Evolutionary conservation across 2,797 vertebrate genomes (phyloP).

Genomic region (Cyprinodon diabolis): DNA sequence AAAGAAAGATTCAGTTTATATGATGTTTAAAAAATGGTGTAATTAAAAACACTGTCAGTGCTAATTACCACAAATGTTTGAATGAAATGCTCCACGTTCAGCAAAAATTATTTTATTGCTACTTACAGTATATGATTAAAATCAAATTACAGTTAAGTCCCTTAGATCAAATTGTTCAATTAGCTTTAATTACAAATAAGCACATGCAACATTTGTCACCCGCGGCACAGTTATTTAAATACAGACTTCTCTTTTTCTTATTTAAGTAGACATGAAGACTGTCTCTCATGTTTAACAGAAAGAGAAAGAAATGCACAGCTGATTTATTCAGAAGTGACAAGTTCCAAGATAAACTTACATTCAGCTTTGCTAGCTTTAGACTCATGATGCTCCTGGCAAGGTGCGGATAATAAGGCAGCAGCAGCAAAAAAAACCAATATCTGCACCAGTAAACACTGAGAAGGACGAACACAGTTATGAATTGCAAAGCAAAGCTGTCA

Average conservation of each 20-base stretch:
- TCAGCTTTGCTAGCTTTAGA: slow-evolving; percentile 59
- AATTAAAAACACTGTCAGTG: slow-evolving; percentile 2
- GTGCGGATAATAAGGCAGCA: slow-evolving; percentile 43
- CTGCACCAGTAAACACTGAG: slow-evolving; percentile 58
- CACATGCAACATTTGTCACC: slow-evolving; percentile 53
- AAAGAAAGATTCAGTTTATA: background rate
- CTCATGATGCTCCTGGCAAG: slow-evolving; percentile 35
- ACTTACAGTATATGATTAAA: slow-evolving; percentile 35
- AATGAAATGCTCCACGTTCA: slow-evolving; percentile 26
- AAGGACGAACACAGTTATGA: slow-evolving; percentile 49
- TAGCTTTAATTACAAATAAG: slow-evolving; percentile 57
- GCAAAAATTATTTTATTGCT: slow-evolving; percentile 14
- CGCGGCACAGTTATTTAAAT: slow-evolving; percentile 50
- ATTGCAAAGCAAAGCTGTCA: slow-evolving; percentile 49
- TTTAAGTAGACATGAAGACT: slow-evolving; percentile 45
- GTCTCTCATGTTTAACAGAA: slow-evolving; percentile 42
- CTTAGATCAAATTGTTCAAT: slow-evolving; percentile 64
- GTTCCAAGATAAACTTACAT: slow-evolving; percentile 50
- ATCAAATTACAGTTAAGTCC: slow-evolving; percentile 51
- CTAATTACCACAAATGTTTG: slow-evolving; percentile 8
- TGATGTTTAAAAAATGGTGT: slow-evolving; percentile 16
- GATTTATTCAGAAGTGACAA: slow-evolving; percentile 41
- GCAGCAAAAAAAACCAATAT: slow-evolving; percentile 38
- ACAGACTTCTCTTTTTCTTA: slow-evolving; percentile 38
- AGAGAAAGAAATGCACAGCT: slow-evolving; percentile 48